Evolutionary conservation across 2,797 vertebrate species (phyloP).

Genomic region (Malacoctenus gilli): DNA sequence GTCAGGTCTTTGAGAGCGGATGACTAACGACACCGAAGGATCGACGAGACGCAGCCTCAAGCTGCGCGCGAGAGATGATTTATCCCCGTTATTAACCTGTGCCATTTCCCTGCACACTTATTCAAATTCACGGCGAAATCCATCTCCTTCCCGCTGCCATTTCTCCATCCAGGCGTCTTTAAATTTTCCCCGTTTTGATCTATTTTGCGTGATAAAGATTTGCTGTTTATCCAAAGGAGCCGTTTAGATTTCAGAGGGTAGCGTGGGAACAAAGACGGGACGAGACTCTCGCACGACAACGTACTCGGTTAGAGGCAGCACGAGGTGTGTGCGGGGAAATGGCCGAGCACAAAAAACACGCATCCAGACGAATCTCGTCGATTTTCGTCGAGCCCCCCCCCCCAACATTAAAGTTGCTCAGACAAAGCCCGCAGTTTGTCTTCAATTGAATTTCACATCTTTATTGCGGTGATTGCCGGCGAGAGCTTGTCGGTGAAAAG

Average conservation of each 20-base stretch:
- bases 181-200: not conserved
- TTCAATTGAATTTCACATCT: constrained; percentile 23
- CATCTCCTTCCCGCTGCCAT: constrained; percentile 38
- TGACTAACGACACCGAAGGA: constrained; percentile 70
- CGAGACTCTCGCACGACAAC: constrained; percentile 60
- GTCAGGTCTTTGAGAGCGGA: constrained; percentile 68
- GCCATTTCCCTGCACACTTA: constrained; percentile 63
- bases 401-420: constrained; percentile 21
- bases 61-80: constrained; percentile 68
- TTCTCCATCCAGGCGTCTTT: constrained; percentile 30
- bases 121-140: constrained; percentile 70
- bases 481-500: constrained; percentile 4
- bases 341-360: constrained; percentile 23
- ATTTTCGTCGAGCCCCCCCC: not conserved
- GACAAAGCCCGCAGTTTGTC: constrained; percentile 25
- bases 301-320: constrained; percentile 62
- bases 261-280: constrained; percentile 27
- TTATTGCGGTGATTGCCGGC: constrained; percentile 11
- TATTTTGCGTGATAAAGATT: constrained; percentile 17
- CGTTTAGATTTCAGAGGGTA: constrained; percentile 43
- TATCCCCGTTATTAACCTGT: constrained; percentile 76
- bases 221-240: constrained; percentile 62
- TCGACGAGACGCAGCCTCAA: constrained; percentile 67
- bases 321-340: constrained; percentile 25
- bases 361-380: not conserved